Conservation (phyloP, 2,888 invertebrate genomes). For the Stenodera caucasica region DNA sequence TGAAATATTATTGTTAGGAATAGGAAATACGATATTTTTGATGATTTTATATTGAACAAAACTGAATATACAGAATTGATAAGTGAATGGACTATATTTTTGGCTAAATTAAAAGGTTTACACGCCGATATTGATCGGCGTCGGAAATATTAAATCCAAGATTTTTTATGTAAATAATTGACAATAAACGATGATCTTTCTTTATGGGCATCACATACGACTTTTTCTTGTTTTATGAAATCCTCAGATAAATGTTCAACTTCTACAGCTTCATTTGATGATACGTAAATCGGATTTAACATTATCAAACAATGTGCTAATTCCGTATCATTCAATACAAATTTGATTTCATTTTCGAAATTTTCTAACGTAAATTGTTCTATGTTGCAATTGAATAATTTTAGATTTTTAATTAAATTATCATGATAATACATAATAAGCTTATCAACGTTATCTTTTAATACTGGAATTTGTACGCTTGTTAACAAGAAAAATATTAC, state of each 20-base stretch:
- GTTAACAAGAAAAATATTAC: constrained; percentile 40
- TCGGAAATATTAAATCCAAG: constrained; percentile 14
- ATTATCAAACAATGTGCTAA: constrained; percentile 13
- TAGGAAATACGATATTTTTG: too few species aligned
- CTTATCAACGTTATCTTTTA: constrained; percentile 5
- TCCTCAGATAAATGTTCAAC: constrained; percentile 11
- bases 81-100: too few species aligned
- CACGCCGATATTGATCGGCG: too few species aligned
- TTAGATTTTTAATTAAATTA: constrained; percentile 1
- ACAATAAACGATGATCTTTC: constrained; percentile 11
- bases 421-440: constrained; percentile 15
- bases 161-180: constrained; percentile 8
- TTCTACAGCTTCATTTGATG: background rate
- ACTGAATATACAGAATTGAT: too few species aligned
- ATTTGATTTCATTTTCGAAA: background rate
- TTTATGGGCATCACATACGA: constrained; percentile 2
- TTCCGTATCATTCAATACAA: background rate
- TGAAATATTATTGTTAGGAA: too few species aligned
- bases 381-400: constrained; percentile 8
- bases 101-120: too few species aligned
- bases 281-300: constrained; percentile 15
- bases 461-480: constrained; percentile 29
- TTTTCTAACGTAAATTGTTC: constrained; percentile 3
- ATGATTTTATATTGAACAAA: too few species aligned
- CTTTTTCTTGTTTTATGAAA: background rate